These are phyloP conservation scores for Catocala nupta DNA, from an alignment of 2,888 invertebrate genomes.

Conservation along the genomic window DNA sequence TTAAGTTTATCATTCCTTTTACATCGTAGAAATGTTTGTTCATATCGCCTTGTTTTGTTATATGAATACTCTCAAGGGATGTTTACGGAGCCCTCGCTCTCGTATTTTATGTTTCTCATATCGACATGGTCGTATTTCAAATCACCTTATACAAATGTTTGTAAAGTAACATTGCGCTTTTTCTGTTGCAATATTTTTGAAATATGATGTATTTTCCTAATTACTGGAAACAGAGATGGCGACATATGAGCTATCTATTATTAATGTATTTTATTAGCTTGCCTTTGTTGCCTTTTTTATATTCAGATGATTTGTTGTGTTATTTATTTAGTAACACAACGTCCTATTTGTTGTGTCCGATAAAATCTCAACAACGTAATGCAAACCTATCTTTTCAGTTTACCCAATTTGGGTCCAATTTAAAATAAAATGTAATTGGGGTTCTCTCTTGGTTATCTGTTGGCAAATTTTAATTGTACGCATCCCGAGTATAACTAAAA, in stretches of 20 bases:
- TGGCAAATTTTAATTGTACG: too few species aligned
- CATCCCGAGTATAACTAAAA: too few species aligned
- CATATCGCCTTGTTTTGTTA: constrained; percentile 45
- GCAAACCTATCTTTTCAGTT: too few species aligned
- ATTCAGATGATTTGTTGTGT: too few species aligned
- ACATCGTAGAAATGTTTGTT: constrained; percentile 39
- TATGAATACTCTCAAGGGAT: constrained; percentile 36
- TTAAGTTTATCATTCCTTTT: constrained; percentile 11
- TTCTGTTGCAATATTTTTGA: neutral
- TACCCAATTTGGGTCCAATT: constrained; percentile 2
- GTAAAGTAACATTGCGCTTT: constrained; percentile 10
- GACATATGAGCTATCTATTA: too few species aligned
- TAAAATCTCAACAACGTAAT: too few species aligned
- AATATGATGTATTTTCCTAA: too few species aligned
- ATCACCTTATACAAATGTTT: constrained; percentile 36
- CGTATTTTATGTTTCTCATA: constrained; percentile 27
- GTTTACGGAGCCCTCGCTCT: constrained; percentile 28
- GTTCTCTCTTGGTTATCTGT: neutral
- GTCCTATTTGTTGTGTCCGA: too few species aligned
- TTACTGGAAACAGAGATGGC: too few species aligned
- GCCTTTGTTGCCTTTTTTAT: too few species aligned
- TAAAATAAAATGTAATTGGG: neutral
- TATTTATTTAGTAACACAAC: too few species aligned
- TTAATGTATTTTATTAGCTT: too few species aligned
- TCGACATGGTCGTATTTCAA: constrained; percentile 29